These are phyloP conservation scores for Trachemys scripta DNA, from an alignment of 2,113 vertebrate genomes.

Conservation along the genomic window DNA sequence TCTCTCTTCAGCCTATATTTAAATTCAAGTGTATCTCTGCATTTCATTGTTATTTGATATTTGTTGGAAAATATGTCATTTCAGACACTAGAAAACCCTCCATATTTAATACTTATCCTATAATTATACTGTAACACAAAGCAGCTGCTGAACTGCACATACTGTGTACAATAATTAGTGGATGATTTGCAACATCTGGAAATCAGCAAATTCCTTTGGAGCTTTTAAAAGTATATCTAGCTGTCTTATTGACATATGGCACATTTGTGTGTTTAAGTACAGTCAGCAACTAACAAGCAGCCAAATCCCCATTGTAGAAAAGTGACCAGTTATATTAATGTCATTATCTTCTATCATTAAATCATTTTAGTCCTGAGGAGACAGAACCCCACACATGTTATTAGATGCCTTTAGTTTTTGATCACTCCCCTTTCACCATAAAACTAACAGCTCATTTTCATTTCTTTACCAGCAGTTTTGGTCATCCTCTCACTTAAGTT, in stretches of 20 bases:
- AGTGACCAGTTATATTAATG: background rate
- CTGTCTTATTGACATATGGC: background rate
- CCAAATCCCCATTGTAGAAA: background rate
- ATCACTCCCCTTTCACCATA: fast-evolving
- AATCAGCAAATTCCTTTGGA: slow-evolving; percentile 35
- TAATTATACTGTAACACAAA: slow-evolving; percentile 48
- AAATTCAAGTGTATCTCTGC: background rate
- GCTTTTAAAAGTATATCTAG: background rate
- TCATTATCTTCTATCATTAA: fast-evolving
- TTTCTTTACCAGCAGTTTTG: background rate
- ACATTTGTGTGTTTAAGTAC: background rate
- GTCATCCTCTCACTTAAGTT: background rate
- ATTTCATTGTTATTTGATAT: slow-evolving; percentile 13
- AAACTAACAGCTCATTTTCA: background rate
- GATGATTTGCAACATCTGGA: slow-evolving; percentile 24
- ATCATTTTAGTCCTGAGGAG: background rate
- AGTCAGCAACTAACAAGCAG: slow-evolving; percentile 8
- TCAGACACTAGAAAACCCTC: slow-evolving; percentile 25
- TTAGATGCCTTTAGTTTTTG: background rate
- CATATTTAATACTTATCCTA: slow-evolving; percentile 30
- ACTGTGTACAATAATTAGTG: slow-evolving; percentile 1
- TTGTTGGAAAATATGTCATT: slow-evolving; percentile 61
- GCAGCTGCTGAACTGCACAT: slow-evolving; percentile 8
- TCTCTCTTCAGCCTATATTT: background rate
- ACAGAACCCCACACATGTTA: background rate